Conservation (phyloP, 1,140 invertebrate genomes). For the Theocolax elegans region DNA sequence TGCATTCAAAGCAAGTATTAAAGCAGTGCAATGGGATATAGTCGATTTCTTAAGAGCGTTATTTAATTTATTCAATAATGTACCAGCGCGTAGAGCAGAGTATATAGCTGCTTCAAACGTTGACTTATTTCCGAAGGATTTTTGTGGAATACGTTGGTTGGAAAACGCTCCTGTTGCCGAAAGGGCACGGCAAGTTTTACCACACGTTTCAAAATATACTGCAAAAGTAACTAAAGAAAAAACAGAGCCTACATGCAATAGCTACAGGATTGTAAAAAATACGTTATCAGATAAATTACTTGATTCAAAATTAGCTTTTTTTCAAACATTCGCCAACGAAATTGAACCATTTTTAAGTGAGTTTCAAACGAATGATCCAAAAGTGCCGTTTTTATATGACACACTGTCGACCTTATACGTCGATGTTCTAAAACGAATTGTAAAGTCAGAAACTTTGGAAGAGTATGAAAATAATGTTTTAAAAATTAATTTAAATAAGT, state of each 20-base stretch:
- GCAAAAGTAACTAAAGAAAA: slow-evolving; percentile 23
- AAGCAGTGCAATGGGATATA: slow-evolving; percentile 42
- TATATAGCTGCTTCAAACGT: slow-evolving; percentile 38
- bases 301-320: slow-evolving; percentile 44
- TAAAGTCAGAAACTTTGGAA: slow-evolving; percentile 22
- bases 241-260: slow-evolving; percentile 22
- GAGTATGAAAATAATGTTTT: not conserved
- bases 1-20: slow-evolving; percentile 47
- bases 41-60: slow-evolving; percentile 41
- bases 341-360: slow-evolving; percentile 44
- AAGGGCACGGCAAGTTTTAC: slow-evolving; percentile 42
- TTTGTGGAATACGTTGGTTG: slow-evolving; percentile 48
- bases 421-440: slow-evolving; percentile 25
- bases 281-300: slow-evolving; percentile 39
- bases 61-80: slow-evolving; percentile 42
- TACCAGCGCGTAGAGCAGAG: slow-evolving; percentile 38
- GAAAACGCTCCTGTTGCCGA: slow-evolving; percentile 44
- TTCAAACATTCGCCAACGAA: slow-evolving; percentile 34
- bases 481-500: slow-evolving; percentile 26
- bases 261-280: slow-evolving; percentile 26
- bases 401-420: slow-evolving; percentile 9
- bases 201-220: slow-evolving; percentile 30
- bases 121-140: slow-evolving; percentile 45
- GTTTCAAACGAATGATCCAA: slow-evolving; percentile 41
- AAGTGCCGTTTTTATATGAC: slow-evolving; percentile 41